Evolutionary conservation across 2,113 vertebrate species (phyloP), one percentile per base, ranked within the genome.

Genomic region (Burhinus bistriatus): DNA sequence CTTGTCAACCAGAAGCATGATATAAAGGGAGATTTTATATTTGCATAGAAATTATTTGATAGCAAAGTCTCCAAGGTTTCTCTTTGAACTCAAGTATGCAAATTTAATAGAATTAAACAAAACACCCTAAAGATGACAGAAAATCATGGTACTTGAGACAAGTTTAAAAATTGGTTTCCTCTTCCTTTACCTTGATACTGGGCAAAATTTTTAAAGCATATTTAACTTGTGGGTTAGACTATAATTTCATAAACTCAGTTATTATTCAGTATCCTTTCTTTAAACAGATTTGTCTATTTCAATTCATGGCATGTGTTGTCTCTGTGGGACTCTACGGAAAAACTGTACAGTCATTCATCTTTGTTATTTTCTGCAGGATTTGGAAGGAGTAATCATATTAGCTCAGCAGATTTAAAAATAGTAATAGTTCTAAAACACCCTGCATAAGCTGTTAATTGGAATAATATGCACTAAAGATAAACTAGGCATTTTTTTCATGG

Each of bases 371-470:
- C 42, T 81, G 59, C 47, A 81, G 69, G 15, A 95, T 89, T 75
- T 96, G 30, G 68, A 93, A 89, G 6, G 9, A 86, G 29, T 26
- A 81, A 89, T 62, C 51, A 51, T 36, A 93, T 81, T 89, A 92
- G 32, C 47, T 81, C 76, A 92, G 59, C 59, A 92, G 47, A 90
- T 82, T 90, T 90, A 30, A 90, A 86, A 96, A 83, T 65, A 90
- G 21, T 71, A 92, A 68, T 55, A 86, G 29, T 34, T 83, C n/a
- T 57, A 71, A 88, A 93, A 70, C 17, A 92, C 40, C 42, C 13
- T 40, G 12, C 12, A 30, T 51, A 42, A 84, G 34, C 38, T 88
- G 47, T 71, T 96, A 89, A 97, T 44, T 81, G 83, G 55, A 94
- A 83, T 89, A 95, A 88, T 36, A 83, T 8, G 15, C 14, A 2